Conservation (phyloP, 2,113 vertebrate species). For the Catharus minimus region DNA sequence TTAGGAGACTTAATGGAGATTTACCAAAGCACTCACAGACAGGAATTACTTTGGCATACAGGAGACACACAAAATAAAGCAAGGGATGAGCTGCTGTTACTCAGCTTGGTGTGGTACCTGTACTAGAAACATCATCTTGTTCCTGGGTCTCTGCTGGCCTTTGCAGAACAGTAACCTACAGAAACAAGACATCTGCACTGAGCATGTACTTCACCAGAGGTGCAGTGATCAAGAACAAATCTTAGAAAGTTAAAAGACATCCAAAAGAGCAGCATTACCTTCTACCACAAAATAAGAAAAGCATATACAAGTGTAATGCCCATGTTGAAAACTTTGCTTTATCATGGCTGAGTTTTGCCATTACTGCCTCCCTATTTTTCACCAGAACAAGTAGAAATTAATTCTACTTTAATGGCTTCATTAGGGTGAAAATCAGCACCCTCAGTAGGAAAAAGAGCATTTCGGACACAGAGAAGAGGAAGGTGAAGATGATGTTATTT, state of each 20-base stretch:
- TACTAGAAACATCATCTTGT: conserved; percentile 30
- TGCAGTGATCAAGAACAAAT: background rate
- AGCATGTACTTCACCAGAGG: background rate
- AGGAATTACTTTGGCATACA: background rate
- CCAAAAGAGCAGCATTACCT: background rate
- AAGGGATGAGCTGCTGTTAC: background rate
- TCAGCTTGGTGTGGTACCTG: conserved; percentile 53
- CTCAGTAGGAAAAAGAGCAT: background rate
- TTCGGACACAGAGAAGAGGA: background rate
- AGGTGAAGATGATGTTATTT: background rate
- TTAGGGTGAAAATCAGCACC: background rate
- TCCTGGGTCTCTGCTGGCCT: conserved; percentile 44
- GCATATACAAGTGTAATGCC: background rate
- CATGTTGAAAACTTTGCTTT: background rate
- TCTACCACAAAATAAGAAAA: background rate
- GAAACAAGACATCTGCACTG: background rate
- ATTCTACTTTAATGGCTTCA: background rate
- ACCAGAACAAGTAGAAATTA: background rate
- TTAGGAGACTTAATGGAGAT: background rate
- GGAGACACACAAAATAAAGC: background rate
- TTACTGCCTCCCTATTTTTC: background rate
- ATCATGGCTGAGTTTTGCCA: background rate
- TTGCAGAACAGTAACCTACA: conserved; percentile 85
- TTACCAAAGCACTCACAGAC: background rate
- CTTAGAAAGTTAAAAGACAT: background rate